Conservation (phyloP, 92 coral and sea anemone species). For the Epizoanthus rinbou region DNA sequence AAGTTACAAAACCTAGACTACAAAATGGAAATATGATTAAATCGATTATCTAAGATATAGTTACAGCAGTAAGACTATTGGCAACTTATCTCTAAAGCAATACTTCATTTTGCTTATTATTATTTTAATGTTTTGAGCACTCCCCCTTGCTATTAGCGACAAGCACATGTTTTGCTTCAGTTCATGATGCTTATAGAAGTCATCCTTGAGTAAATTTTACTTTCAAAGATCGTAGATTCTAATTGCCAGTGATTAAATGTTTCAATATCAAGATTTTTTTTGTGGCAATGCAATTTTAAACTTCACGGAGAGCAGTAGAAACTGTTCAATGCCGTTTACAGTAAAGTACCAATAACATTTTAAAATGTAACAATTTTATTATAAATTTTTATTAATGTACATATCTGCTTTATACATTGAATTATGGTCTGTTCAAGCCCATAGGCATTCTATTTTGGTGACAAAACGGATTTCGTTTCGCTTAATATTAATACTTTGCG, state of each 20-base stretch:
- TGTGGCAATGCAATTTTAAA: conserved; percentile 17
- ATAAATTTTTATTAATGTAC: background rate
- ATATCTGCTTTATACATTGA: background rate
- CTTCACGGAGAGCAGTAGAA: background rate
- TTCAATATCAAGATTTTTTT: conserved; percentile 41
- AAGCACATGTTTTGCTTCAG: background rate
- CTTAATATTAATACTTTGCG: background rate
- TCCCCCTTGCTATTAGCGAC: background rate
- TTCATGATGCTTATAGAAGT: background rate
- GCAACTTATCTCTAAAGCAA: conserved; percentile 8
- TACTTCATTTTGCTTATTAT: conserved; percentile 22
- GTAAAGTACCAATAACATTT: background rate
- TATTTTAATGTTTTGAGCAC: conserved; percentile 10
- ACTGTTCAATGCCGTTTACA: background rate
- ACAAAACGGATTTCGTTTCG: background rate
- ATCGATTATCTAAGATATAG: conserved; percentile 42
- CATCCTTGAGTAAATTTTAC: conserved; percentile 61
- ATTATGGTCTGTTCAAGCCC: background rate
- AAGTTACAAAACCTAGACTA: conserved; percentile 2
- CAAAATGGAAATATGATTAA: conserved; percentile 22
- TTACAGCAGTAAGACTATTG: background rate
- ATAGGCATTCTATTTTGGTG: background rate
- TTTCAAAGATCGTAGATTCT: conserved; percentile 60
- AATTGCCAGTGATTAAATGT: conserved; percentile 59
- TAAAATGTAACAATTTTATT: background rate